phyloP scores from a whole-genome alignment of 2,888 invertebrate genomes.

The Amitus sp. region DNA sequence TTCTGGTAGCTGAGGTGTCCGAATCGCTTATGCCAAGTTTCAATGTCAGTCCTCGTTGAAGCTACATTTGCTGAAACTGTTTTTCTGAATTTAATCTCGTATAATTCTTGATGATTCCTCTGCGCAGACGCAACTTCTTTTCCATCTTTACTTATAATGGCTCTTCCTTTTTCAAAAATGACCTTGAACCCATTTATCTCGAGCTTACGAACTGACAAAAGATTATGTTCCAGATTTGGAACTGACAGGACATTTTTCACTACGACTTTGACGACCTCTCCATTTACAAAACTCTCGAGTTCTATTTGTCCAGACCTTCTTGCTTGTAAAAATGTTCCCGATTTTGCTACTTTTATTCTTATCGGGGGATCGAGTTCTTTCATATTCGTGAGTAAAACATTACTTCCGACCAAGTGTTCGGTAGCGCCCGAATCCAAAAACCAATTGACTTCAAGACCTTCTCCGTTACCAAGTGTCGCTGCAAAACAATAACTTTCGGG shows the following conservation, averaged over 20 bases:
- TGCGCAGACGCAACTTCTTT: slow-evolving; percentile 6
- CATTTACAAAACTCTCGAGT: slow-evolving; percentile 7
- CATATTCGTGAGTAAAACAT: slow-evolving; percentile 22
- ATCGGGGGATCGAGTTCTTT: slow-evolving; percentile 29
- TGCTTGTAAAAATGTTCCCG: slow-evolving; percentile 20
- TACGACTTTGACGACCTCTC: not conserved
- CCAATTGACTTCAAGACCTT: too few relatives aligned
- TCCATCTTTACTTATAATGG: slow-evolving; percentile 33
- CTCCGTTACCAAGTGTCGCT: not conserved
- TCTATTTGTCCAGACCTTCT: slow-evolving; percentile 2
- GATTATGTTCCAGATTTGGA: slow-evolving; percentile 30
- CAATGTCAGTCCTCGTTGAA: not conserved
- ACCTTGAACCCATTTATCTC: slow-evolving; percentile 41
- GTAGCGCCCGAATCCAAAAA: slow-evolving; percentile 43
- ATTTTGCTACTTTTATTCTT: slow-evolving; percentile 36
- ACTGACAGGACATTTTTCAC: slow-evolving; percentile 25
- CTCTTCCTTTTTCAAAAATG: slow-evolving; percentile 39
- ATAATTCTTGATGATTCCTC: slow-evolving; percentile 9
- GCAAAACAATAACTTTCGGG: not conserved
- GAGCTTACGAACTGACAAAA: slow-evolving; percentile 40
- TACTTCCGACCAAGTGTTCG: slow-evolving; percentile 35
- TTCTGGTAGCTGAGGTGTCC: slow-evolving; percentile 33
- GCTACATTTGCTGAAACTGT: not conserved
- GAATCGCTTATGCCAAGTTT: slow-evolving; percentile 31
- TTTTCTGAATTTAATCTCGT: slow-evolving; percentile 9